phyloP scores from a whole-genome alignment of 2,113 vertebrate genomes.

The Anseranas semipalmata region DNA sequence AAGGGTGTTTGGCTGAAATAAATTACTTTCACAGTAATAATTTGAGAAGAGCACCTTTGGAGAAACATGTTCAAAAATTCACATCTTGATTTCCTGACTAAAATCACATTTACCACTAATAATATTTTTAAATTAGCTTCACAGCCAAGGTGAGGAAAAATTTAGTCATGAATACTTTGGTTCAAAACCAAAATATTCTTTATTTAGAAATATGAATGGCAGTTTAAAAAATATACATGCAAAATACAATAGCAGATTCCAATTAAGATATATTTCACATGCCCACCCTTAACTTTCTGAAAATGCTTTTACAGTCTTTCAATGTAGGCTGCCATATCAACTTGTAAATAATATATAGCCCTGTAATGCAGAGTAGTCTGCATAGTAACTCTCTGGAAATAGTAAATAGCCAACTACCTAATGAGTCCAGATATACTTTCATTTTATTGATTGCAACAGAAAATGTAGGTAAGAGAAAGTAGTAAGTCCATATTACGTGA shows the following conservation, averaged over 20 bases:
- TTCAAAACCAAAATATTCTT: constrained; percentile 63
- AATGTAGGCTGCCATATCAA: constrained; percentile 2
- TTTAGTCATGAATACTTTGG: constrained; percentile 44
- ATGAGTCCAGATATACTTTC: constrained; percentile 11
- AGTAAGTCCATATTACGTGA: background rate
- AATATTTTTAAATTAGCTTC: constrained; percentile 75
- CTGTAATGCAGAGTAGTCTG: constrained; percentile 35
- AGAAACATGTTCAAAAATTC: constrained; percentile 79
- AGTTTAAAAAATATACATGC: constrained; percentile 11
- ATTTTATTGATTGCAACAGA: constrained; percentile 32
- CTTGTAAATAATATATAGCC: constrained; percentile 60
- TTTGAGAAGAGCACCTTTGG: constrained; percentile 79
- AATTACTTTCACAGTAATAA: constrained; percentile 80
- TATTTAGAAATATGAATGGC: constrained; percentile 16
- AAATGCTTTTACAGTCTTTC: constrained; percentile 46
- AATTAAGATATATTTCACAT: constrained; percentile 68
- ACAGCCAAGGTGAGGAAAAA: constrained; percentile 45
- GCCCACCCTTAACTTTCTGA: constrained; percentile 26
- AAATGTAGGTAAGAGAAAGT: constrained; percentile 29
- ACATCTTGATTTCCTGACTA: constrained; percentile 78
- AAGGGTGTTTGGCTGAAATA: constrained; percentile 81
- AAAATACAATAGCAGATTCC: constrained; percentile 62
- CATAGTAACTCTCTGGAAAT: background rate
- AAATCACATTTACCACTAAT: constrained; percentile 69
- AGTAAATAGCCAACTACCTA: background rate